A percentile compares a stretch with the other conserved stretches of the same genome.
Conservation (phyloP, 2,113 vertebrate genomes). For the Fukomys damarensis region DNA sequence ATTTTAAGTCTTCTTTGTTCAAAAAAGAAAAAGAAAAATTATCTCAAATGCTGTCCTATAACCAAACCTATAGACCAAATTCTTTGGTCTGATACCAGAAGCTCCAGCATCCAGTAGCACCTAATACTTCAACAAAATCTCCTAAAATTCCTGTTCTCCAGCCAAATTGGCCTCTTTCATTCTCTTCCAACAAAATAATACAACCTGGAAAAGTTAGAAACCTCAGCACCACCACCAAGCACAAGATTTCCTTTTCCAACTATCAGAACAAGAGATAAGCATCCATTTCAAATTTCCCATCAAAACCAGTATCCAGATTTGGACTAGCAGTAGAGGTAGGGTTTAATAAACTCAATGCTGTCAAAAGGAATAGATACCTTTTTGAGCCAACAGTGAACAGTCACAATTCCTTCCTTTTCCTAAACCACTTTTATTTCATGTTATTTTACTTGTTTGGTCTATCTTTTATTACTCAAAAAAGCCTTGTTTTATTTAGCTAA, state of each 20-base stretch:
- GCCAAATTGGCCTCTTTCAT: not conserved
- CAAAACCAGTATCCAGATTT: not conserved
- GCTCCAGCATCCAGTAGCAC: not conserved
- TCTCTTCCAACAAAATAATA: not conserved
- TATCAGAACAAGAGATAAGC: constrained; percentile 40
- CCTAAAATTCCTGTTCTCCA: not conserved
- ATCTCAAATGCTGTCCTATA: not conserved
- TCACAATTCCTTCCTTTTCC: not conserved
- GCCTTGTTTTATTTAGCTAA: not conserved
- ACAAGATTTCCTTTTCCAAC: not conserved
- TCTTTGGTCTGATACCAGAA: not conserved
- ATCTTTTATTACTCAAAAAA: not conserved
- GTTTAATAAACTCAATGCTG: not conserved
- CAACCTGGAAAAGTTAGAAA: not conserved
- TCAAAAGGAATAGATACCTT: constrained; percentile 41
- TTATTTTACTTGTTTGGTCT: not conserved
- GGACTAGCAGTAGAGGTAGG: not conserved
- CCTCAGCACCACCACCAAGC: not conserved
- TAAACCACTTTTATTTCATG: not conserved
- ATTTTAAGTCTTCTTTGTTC: not conserved
- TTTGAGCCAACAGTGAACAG: not conserved
- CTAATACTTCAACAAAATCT: not conserved
- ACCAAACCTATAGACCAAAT: constrained; percentile 21
- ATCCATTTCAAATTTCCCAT: constrained; percentile 8
- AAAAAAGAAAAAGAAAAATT: not conserved